Evolutionary conservation across 2,797 vertebrate species (phyloP), one percentile per base, ranked within the genome.

Genomic region (Anableps anableps): DNA sequence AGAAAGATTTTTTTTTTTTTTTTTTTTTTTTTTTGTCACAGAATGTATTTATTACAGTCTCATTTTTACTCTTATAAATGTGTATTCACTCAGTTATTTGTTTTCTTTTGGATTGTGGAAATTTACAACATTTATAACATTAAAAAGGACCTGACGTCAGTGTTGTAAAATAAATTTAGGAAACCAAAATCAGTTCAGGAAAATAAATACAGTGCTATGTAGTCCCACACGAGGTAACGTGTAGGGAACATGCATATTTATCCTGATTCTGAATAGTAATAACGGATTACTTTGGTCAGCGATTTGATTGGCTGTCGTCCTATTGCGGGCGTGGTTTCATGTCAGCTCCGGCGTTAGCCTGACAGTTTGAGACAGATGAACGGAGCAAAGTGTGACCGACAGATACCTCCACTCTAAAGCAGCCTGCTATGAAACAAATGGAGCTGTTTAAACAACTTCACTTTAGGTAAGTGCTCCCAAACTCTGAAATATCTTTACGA

Each of bases 281-380:
- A 17, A 34, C 34, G 2, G 6, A 45, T 16, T 21, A 43, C 21
- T 29, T 6, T 8, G 17, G 6, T 31, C 21, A 58, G 41, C 7
- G 13, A 77, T 71, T 34, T 71, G 81, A 82, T 82, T 82, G 76
- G 76, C 47, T 75, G 45, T 0, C 72, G 31, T 23, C 47, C 72
- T 3, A 26, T 14, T 2, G 47, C 45, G 58, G 82, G 74, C 77
- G 77, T 79, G 76, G 68, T 19, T 41, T 55, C 1, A 1, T 2
- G 23, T 72, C 19, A 4, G 29, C 23, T 70, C 21, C n/a, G 1
- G 19, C 23, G 23, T 26, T 1, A 4, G 2, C 23, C 26, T 38
- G 26, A 5, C 8, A 43, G 5, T 29, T 21, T 16, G 29, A 55
- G 23, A 29, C 43, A 75, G 64, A 71, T 60, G 76, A 77, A 43